Conservation (phyloP, 2,797 vertebrate species). For the Alfaro cultratus region DNA sequence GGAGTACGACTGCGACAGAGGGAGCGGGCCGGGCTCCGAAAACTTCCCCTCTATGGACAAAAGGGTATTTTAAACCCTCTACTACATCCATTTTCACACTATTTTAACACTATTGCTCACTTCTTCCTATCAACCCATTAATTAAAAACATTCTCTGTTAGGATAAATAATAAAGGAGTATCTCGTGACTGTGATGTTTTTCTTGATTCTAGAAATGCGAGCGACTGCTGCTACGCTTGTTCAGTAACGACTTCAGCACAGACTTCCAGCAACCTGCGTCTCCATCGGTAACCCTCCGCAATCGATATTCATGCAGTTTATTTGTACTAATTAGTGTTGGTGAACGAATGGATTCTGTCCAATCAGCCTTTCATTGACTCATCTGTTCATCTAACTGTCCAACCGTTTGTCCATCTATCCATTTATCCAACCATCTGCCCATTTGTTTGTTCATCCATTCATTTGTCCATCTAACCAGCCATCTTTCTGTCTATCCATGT, state of each 20-base stretch:
- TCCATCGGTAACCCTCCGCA: slow-evolving; percentile 83
- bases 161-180: neutral
- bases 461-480: too few species aligned
- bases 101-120: neutral
- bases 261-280: slow-evolving; percentile 94
- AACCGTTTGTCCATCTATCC: too few species aligned
- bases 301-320: neutral
- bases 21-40: slow-evolving; percentile 57
- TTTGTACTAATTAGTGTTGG: neutral
- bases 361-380: neutral
- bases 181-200: neutral
- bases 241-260: slow-evolving; percentile 93
- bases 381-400: neutral
- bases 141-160: neutral
- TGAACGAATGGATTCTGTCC: neutral
- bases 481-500: too few species aligned
- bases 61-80: slow-evolving; percentile 79
- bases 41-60: slow-evolving; percentile 80
- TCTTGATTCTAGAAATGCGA: slow-evolving; percentile 82
- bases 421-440: neutral
- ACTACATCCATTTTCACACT: neutral
- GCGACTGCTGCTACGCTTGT: slow-evolving; percentile 89
- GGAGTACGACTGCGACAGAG: slow-evolving; percentile 87
- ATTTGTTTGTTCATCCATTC: too few species aligned
- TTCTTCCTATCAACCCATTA: neutral